These are phyloP conservation scores for Atethmia centrago DNA, from an alignment of 2,888 invertebrate species.

Conservation along the genomic window DNA sequence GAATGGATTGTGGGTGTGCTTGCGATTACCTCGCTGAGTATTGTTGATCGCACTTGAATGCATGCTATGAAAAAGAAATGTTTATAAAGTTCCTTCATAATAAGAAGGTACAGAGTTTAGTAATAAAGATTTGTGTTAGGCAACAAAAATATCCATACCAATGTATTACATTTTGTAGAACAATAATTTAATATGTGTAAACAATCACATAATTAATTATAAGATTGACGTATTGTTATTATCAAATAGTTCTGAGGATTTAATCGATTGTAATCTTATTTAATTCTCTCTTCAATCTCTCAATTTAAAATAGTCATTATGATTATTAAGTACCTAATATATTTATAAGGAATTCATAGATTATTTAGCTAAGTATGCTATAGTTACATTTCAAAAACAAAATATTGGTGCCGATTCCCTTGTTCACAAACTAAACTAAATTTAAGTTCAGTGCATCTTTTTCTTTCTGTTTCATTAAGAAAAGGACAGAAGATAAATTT, in stretches of 20 bases:
- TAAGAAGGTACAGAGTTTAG: too few species aligned
- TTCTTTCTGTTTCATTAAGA: too few species aligned
- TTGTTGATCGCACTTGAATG: not conserved
- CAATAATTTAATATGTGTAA: slow-evolving; percentile 9
- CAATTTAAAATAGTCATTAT: not conserved
- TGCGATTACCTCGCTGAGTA: not conserved
- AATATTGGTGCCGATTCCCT: too few species aligned
- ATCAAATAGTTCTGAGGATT: not conserved
- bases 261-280: not conserved
- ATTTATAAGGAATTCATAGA: slow-evolving; percentile 15
- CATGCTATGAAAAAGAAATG: too few species aligned
- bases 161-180: not conserved
- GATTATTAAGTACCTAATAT: not conserved
- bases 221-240: slow-evolving; percentile 17
- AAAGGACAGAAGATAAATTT: too few species aligned
- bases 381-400: not conserved
- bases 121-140: not conserved
- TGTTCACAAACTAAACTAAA: too few species aligned
- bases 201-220: slow-evolving; percentile 8
- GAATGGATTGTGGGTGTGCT: not conserved
- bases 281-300: not conserved
- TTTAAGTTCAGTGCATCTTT: too few species aligned
- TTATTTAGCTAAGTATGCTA: not conserved
- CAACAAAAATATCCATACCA: not conserved
- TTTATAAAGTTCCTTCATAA: too few species aligned